phyloP scores from a whole-genome alignment of 2,113 vertebrate species.

The Brachionichthys hirsutus region DNA sequence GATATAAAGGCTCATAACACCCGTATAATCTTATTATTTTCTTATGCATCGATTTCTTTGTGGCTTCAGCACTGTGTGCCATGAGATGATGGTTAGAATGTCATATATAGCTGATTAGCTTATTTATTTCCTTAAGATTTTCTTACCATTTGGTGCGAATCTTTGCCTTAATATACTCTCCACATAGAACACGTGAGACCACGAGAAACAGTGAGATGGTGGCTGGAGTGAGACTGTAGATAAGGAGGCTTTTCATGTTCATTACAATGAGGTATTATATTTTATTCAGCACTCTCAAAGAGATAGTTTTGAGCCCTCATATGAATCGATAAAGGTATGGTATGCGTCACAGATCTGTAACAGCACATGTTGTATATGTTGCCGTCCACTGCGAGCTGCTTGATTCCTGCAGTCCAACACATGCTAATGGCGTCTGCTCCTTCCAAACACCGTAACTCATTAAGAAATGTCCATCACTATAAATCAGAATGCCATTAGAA shows the following conservation, averaged over 20 bases:
- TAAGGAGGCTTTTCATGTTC: constrained; percentile 43
- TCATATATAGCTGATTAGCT: constrained; percentile 28
- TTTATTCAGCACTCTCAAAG: constrained; percentile 29
- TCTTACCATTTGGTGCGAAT: constrained; percentile 24
- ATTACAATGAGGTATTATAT: constrained; percentile 31
- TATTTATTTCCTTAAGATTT: constrained; percentile 17
- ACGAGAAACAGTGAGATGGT: constrained; percentile 28
- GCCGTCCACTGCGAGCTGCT: neutral
- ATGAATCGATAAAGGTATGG: constrained; percentile 3
- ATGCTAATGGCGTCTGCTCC: neutral
- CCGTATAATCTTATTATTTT: too few species aligned
- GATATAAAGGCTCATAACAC: constrained; percentile 6
- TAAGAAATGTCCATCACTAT: constrained; percentile 7
- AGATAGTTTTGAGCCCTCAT: constrained; percentile 14
- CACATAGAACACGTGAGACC: constrained; percentile 25
- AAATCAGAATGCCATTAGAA: constrained; percentile 2
- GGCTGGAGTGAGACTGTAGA: constrained; percentile 29
- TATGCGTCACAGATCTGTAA: neutral
- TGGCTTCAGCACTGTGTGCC: too few species aligned
- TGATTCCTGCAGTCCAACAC: neutral
- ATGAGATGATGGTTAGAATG: too few species aligned
- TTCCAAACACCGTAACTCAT: constrained; percentile 3
- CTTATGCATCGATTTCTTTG: too few species aligned
- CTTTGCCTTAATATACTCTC: constrained; percentile 18
- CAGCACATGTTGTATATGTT: neutral